Conservation (phyloP, 2,888 invertebrate species). For the Notodonta ziczac region DNA sequence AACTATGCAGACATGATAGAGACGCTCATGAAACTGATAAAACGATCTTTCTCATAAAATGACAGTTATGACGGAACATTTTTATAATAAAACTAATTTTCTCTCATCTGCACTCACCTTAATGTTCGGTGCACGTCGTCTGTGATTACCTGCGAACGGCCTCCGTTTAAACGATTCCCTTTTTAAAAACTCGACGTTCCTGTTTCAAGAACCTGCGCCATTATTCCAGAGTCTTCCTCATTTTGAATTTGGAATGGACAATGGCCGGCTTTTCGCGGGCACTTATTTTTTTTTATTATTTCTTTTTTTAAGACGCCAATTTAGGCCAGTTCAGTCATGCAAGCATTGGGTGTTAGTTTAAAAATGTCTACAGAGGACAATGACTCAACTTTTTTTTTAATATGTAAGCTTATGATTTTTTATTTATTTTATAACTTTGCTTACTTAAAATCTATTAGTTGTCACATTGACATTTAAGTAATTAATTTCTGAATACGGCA, state of each 20-base stretch:
- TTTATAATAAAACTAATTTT: not conserved
- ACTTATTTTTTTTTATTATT: conserved; percentile 47
- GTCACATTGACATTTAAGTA: too few relatives aligned
- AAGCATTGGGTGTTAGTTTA: conserved; percentile 38
- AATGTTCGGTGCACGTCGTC: conserved; percentile 66
- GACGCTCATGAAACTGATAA: too few relatives aligned
- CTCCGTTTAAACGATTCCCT: conserved; percentile 80
- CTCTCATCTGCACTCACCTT: conserved; percentile 44
- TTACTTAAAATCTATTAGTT: too few relatives aligned
- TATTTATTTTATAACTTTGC: too few relatives aligned
- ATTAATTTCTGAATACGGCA: too few relatives aligned
- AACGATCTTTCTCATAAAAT: too few relatives aligned
- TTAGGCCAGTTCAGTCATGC: conserved; percentile 70
- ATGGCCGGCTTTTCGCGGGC: conserved; percentile 66
- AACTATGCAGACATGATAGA: too few relatives aligned
- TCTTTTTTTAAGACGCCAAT: conserved; percentile 51
- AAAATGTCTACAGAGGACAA: conserved; percentile 2
- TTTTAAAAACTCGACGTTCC: conserved; percentile 80
- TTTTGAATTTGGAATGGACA: conserved; percentile 80
- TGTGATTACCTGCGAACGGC: conserved; percentile 82
- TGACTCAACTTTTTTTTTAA: not conserved
- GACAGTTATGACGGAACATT: too few relatives aligned
- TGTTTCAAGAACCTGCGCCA: conserved; percentile 77
- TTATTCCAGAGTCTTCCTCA: conserved; percentile 80
- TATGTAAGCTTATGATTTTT: too few relatives aligned